These are phyloP conservation scores for Cataglyphis rosenhaueri DNA, from an alignment of 2,888 invertebrate genomes.

Conservation along the genomic window DNA sequence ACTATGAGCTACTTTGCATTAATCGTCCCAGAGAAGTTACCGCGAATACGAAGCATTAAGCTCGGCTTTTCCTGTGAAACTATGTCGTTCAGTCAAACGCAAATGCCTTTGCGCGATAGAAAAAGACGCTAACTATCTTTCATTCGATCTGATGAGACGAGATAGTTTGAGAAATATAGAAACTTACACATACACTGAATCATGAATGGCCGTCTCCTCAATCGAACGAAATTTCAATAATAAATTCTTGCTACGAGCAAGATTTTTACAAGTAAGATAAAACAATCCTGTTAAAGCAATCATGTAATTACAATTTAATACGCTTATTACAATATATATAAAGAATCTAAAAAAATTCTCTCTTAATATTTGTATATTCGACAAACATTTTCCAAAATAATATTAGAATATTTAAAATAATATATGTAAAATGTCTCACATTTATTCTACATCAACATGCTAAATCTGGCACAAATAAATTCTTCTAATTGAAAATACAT, in stretches of 20 bases:
- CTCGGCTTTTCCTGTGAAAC: conserved; percentile 37
- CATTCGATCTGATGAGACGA: background rate
- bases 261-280: background rate
- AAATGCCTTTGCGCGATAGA: conserved; percentile 11
- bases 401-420: background rate
- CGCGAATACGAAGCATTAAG: conserved; percentile 47
- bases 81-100: conserved; percentile 38
- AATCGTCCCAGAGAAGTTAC: conserved; percentile 69
- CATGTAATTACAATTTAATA: background rate
- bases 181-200: background rate
- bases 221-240: background rate
- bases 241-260: background rate
- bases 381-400: background rate
- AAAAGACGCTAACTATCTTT: conserved; percentile 14
- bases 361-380: background rate
- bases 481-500: background rate
- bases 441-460: background rate
- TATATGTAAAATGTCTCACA: background rate
- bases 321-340: background rate
- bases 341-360: background rate
- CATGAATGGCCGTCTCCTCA: background rate
- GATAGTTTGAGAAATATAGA: background rate
- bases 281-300: background rate
- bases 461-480: background rate
- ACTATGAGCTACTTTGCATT: conserved; percentile 74